Evolutionary conservation across 2,888 invertebrate species (phyloP).

Genomic region (Microctonus aethiopoides): DNA sequence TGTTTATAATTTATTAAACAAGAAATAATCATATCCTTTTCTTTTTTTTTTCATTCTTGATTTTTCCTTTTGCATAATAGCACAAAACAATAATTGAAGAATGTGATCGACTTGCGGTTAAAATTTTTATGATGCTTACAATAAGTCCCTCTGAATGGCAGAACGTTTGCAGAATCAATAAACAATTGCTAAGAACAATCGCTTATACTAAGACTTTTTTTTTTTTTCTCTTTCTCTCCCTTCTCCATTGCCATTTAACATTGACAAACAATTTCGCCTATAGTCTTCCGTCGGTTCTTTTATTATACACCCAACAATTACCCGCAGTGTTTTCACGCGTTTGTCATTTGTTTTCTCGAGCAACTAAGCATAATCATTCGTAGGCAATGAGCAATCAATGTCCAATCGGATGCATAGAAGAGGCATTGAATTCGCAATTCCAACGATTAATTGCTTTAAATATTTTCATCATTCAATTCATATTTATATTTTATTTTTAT

Average conservation of each 20-base stretch:
- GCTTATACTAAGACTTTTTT: constrained; percentile 14
- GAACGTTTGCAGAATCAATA: not conserved
- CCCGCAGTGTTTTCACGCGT: constrained; percentile 36
- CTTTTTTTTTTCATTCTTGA: not conserved
- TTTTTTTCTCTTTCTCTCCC: constrained; percentile 30
- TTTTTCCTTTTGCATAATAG: not conserved
- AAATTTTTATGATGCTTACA: constrained; percentile 7
- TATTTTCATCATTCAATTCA: not conserved
- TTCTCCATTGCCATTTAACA: too few species aligned
- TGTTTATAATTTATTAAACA: not conserved
- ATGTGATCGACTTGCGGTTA: not conserved
- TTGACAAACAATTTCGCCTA: constrained; percentile 40
- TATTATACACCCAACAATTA: constrained; percentile 35
- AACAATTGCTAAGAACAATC: constrained; percentile 23
- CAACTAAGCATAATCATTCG: constrained; percentile 52
- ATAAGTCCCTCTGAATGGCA: not conserved
- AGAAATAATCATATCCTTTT: not conserved
- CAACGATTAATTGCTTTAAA: constrained; percentile 25
- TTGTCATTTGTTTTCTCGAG: constrained; percentile 60
- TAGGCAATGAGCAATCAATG: constrained; percentile 20
- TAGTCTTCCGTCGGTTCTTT: constrained; percentile 34
- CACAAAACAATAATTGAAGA: not conserved
- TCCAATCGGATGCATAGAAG: constrained; percentile 22
- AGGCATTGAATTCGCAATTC: constrained; percentile 9
- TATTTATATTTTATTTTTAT: not conserved